Percentiles rank a stretch among this genome's conserved stretches.
phyloP scores from a whole-genome alignment of 2,888 invertebrate species.

The Scaptomyza polygonia region DNA sequence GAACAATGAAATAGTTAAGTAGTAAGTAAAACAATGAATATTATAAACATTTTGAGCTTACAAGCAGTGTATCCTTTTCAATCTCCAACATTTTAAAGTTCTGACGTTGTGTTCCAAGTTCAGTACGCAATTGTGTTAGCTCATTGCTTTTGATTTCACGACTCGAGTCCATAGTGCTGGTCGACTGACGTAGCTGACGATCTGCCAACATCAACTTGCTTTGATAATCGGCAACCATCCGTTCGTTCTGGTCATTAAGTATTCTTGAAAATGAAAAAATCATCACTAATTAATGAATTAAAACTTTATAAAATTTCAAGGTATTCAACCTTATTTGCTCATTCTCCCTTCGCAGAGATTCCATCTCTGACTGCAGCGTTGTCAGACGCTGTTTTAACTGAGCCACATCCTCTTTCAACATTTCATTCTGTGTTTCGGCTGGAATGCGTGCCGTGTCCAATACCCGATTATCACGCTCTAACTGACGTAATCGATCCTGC shows the following conservation, averaged over 20 bases:
- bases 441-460: slow-evolving; percentile 85
- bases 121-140: slow-evolving; percentile 86
- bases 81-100: slow-evolving; percentile 88
- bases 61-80: slow-evolving; percentile 89
- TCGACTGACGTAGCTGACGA: slow-evolving; percentile 87
- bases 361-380: slow-evolving; percentile 85
- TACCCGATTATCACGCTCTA: slow-evolving; percentile 86
- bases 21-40: neutral
- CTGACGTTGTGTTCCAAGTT: slow-evolving; percentile 87
- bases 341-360: slow-evolving; percentile 86
- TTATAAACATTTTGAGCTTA: slow-evolving; percentile 65
- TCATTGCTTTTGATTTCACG: slow-evolving; percentile 87
- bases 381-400: slow-evolving; percentile 85
- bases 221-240: slow-evolving; percentile 89
- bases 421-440: slow-evolving; percentile 85
- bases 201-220: slow-evolving; percentile 88
- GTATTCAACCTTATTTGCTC: slow-evolving; percentile 87
- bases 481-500: slow-evolving; percentile 85
- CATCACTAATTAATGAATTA: neutral
- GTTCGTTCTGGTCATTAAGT: slow-evolving; percentile 91
- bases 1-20: neutral
- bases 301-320: slow-evolving; percentile 35
- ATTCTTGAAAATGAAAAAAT: slow-evolving; percentile 85
- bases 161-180: slow-evolving; percentile 86
- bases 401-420: slow-evolving; percentile 86